Conservation (phyloP, 2,113 vertebrate genomes). For the Dasypus novemcinctus region DNA sequence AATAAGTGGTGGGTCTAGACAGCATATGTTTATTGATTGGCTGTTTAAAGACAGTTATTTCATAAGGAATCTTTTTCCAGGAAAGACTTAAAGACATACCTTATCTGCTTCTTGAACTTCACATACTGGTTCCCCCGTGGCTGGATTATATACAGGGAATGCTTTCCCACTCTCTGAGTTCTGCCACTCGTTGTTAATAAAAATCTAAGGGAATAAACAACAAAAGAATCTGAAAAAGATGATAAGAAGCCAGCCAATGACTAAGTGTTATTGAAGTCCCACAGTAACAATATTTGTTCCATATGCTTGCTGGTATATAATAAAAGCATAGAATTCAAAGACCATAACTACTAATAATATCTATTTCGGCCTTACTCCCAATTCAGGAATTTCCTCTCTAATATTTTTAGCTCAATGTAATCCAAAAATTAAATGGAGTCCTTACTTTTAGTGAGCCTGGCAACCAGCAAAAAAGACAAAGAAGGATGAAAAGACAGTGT, state of each 20-base stretch:
- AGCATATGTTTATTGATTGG: neutral
- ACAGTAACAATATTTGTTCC: neutral
- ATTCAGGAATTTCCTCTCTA: neutral
- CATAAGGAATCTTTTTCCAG: neutral
- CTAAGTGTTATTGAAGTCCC: neutral
- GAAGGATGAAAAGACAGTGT: neutral
- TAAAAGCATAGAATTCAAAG: neutral
- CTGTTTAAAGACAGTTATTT: neutral
- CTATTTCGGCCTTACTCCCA: neutral
- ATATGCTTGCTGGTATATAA: neutral
- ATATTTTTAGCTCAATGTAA: neutral
- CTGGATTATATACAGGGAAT: constrained; percentile 93
- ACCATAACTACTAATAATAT: neutral
- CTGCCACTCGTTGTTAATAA: constrained; percentile 99
- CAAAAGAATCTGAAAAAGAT: neutral
- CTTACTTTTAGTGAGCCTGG: neutral
- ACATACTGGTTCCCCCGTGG: constrained; percentile 96
- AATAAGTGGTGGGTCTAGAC: neutral
- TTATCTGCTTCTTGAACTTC: constrained; percentile 99
- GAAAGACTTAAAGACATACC: constrained; percentile 82
- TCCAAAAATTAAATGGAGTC: neutral
- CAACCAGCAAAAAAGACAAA: neutral
- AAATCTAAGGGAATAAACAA: constrained; percentile 87
- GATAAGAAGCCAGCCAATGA: neutral
- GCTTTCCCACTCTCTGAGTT: constrained; percentile 93